Base-by-base conservation (phyloP, 2,797 vertebrate genomes). In the Spinus olivaceus region DNA sequence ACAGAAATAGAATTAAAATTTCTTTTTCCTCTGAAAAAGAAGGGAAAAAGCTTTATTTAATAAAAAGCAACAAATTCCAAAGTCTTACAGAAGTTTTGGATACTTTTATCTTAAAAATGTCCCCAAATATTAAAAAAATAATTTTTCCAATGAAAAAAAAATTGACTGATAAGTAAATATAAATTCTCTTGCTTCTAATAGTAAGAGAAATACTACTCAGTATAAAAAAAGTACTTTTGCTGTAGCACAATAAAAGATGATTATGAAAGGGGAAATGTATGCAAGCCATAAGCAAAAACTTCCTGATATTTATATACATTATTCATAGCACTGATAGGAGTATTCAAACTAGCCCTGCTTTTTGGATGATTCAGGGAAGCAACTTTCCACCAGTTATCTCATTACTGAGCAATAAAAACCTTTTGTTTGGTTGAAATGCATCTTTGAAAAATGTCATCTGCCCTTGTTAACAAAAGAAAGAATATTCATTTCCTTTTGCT, bases 181-280 rank as follows among this genome's bases (percentile, higher is more conserved):
- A 74, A 77, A 18, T 67, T 91, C 33, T 56, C 50, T 27, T 71
- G 53, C 21, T 86, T 93, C 21, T 73, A 30, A 72, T 49, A 82
- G 39, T 50, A 85, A 67, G 30, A 82, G 17, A 89, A 85, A 60
- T 80, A 80, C 10, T 77, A 46, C 15, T 77, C 30, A 60, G 11
- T 67, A 32, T 41, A 80, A 42, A 86, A 88, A 77, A 81, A 57
- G 30, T 47, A 65, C 20, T 80, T 87, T 35, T 89, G 5, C 33
- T 49, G 24, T 61, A 72, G n/a, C 54, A 95, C 80, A 96, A 96
- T 90, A 63, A 83, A 85, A 69, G 82, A 79, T 94, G 82, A 96
- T 95, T 96, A 74, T 65, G 91, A 94, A 96, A 96, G 72, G 11
- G 76, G 56, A 96, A 95, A 94, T 94, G 9, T 37, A 95, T 91